Base-by-base conservation (phyloP, 1,140 invertebrate genomes). In the Drosophila setifemur region DNA sequence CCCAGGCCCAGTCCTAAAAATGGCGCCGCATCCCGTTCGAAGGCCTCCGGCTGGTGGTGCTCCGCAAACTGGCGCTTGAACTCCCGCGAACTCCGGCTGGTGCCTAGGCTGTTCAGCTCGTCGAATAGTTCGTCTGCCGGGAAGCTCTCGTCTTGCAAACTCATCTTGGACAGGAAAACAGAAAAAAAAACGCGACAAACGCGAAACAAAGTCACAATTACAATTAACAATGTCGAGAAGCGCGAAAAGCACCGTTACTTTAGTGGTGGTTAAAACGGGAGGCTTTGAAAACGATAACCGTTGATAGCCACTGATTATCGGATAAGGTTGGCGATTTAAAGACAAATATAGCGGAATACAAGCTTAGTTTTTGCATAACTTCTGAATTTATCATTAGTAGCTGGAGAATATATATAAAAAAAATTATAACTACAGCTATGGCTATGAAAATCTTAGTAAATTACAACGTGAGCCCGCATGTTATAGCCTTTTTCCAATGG, bases 101-200 rank as follows among this genome's bases (percentile, higher is more conserved):
- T 8, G n/a, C 11, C 9, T 2, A 35, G 37, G 7, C 14, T 31
- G 4, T 68, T 78, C 1, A 83, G 12, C 18, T 66, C 31, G n/a
- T 83, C 69, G 9, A 77, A 73, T 4, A 83, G 35, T 9, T 83
- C 78, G 11, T 83, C 78, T 0, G 48, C 12, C 6, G 78, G 78
- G 40, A 83, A 83, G 21, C 78, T 83, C 26, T 83, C 78, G 37
- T 83, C 78, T 25, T 77, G 39, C 19, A 83, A 6, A 40, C 60
- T 83, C 73, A 77, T 70, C 12, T n/a, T 29, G 9, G 4, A 37
- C 31, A 35, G 12, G 28, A 21, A 18, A 5, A 33, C 11, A 29
- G 18, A 28, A 39, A 52, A 18, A 7, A 1, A 19, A 14, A 9
- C 14, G 16, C 6, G 14, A 12, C 11, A 33, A 33, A 5, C 4